Percentiles rank a stretch among this genome's conserved stretches.
Conservation (phyloP, 2,888 invertebrate species). For the Agrotis segetum region DNA sequence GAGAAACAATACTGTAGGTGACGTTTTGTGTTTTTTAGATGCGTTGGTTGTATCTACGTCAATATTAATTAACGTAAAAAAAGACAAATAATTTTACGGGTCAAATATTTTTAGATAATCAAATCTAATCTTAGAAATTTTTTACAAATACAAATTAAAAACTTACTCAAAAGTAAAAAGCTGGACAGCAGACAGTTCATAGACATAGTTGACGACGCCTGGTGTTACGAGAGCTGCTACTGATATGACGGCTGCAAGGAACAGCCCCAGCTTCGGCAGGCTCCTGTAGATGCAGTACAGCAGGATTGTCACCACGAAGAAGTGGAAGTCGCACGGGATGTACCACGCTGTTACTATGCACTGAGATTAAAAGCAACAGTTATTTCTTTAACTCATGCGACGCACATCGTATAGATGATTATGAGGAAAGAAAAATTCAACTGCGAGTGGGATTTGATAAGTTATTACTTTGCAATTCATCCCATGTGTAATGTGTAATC, state of each 20-base stretch:
- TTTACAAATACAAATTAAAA: not conserved
- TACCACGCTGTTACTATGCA: slow-evolving; percentile 93
- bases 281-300: slow-evolving; percentile 85
- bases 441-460: too few species aligned
- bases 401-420: too few species aligned
- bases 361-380: slow-evolving; percentile 78
- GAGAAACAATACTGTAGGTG: too few species aligned
- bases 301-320: slow-evolving; percentile 90
- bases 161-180: slow-evolving; percentile 91
- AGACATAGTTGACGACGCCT: slow-evolving; percentile 88
- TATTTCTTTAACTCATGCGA: not conserved
- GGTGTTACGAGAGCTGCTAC: slow-evolving; percentile 86
- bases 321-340: slow-evolving; percentile 93
- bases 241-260: slow-evolving; percentile 76
- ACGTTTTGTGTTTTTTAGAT: too few species aligned
- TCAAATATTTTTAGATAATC: too few species aligned
- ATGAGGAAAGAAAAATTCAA: too few species aligned
- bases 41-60: too few species aligned
- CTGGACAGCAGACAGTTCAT: slow-evolving; percentile 88
- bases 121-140: too few species aligned
- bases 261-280: slow-evolving; percentile 79
- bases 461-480: too few species aligned
- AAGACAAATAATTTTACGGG: too few species aligned
- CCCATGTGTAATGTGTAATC: too few species aligned
- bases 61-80: too few species aligned